phyloP scores from a whole-genome alignment of 2,888 invertebrate species.

The Leistus spinibarbis region DNA sequence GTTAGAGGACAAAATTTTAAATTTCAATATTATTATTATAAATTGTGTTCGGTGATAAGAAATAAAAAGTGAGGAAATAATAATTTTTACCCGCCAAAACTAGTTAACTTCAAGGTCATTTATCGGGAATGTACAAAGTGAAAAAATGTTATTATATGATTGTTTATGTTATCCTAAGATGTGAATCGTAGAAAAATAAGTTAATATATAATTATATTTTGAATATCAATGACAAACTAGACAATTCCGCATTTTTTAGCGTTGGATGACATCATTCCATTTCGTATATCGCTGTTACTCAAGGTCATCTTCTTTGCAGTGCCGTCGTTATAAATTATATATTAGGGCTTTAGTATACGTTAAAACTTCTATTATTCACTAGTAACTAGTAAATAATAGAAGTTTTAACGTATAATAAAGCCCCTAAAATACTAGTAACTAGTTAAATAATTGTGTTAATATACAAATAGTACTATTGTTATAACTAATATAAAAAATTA shows the following conservation, averaged over 20 bases:
- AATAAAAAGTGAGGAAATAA: not conserved
- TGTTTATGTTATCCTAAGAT: not conserved
- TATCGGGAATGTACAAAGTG: not conserved
- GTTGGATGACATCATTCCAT: conserved; percentile 8
- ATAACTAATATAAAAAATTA: too few relatives aligned
- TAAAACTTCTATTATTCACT: too few relatives aligned
- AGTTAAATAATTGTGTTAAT: not conserved
- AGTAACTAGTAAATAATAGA: too few relatives aligned
- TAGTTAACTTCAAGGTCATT: not conserved
- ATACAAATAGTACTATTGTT: not conserved
- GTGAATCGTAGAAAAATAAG: not conserved
- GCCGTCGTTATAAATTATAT: not conserved
- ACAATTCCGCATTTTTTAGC: conserved; percentile 18
- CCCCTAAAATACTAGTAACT: too few relatives aligned
- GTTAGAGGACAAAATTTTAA: too few relatives aligned
- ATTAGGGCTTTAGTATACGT: too few relatives aligned
- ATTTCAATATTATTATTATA: too few relatives aligned
- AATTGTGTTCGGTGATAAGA: too few relatives aligned
- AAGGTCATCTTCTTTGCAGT: conserved; percentile 9
- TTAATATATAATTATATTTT: not conserved
- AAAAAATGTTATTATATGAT: not conserved
- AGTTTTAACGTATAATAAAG: too few relatives aligned
- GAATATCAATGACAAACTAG: not conserved
- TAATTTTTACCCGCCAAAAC: not conserved
- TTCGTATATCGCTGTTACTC: conserved; percentile 13